Evolutionary conservation across 2,888 invertebrate genomes (phyloP).

Genomic region (Zygothrica quintamaculata): DNA sequence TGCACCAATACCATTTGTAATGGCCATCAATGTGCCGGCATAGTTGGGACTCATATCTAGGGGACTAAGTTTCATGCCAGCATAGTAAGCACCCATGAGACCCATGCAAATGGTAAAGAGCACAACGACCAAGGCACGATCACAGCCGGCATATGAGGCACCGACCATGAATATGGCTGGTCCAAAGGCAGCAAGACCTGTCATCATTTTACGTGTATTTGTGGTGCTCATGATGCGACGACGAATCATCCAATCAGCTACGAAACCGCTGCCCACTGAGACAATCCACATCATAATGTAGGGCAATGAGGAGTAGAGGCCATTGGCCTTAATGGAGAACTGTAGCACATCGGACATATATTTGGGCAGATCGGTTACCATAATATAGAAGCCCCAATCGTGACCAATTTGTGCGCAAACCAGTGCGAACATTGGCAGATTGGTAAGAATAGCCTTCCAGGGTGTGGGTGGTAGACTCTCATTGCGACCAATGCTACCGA

Average conservation of each 20-base stretch:
- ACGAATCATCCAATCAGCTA: slow-evolving; percentile 89
- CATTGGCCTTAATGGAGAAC: slow-evolving; percentile 87
- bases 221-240: slow-evolving; percentile 86
- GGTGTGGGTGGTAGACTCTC: slow-evolving; percentile 88
- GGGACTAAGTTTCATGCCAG: slow-evolving; percentile 89
- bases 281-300: slow-evolving; percentile 87
- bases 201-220: slow-evolving; percentile 86
- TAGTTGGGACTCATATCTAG: slow-evolving; percentile 89
- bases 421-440: slow-evolving; percentile 90
- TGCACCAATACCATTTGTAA: slow-evolving; percentile 89
- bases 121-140: slow-evolving; percentile 86
- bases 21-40: slow-evolving; percentile 88
- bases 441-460: slow-evolving; percentile 89
- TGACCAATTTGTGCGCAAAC: slow-evolving; percentile 89
- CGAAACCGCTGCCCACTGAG: slow-evolving; percentile 87
- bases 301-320: slow-evolving; percentile 87
- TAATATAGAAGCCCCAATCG: slow-evolving; percentile 88
- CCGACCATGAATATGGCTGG: slow-evolving; percentile 89
- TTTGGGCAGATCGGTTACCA: slow-evolving; percentile 88
- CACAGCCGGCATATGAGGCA: slow-evolving; percentile 89
- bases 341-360: slow-evolving; percentile 87
- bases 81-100: slow-evolving; percentile 89
- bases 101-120: slow-evolving; percentile 89
- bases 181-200: slow-evolving; percentile 88
- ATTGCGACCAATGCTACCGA: slow-evolving; percentile 86